Evolutionary conservation across 2,113 vertebrate genomes (phyloP), one percentile per base, ranked within the genome.

Genomic region (Chloebia gouldiae): DNA sequence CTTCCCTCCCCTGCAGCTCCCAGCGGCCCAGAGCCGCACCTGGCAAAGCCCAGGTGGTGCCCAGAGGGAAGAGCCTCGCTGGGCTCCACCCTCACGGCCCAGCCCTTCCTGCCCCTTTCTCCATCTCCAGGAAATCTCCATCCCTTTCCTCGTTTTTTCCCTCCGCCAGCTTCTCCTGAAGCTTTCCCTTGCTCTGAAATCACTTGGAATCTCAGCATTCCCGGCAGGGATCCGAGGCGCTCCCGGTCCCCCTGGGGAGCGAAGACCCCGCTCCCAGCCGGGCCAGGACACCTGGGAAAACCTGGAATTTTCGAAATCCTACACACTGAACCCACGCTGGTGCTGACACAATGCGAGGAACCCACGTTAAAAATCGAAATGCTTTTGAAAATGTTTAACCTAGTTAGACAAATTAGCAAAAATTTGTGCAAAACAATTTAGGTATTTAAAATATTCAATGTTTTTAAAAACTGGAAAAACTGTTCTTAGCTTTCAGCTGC

Each of bases 371-470:
- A 90, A 98, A 98, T 95, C 97, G 95, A 97, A 81, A 97, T 97
- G 97, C 98, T 98, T 98, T 97, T 96, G 97, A 98, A 98, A 98
- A 98, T 98, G 98, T 98, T 98, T 98, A 98, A 98, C 98, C 98
- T 98, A 98, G 98, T 98, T 98, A 98, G 97, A 98, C 98, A 98
- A 98, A 98, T 98, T 98, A 98, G 98, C 98, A 98, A 98, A 98
- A 98, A 98, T 97, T 98, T 97, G 98, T 98, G 98, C 97, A 98
- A 98, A 98, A 98, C 98, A 98, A 98, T 98, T 98, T 98, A 98
- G 98, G 98, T 98, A 98, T 98, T 98, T 98, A 98, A 98, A 98
- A 98, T 98, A 98, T 98, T 98, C 98, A 98, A 98, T 98, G 98
- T 98, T 98, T 98, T 98, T 98, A 98, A 98, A 98, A 98, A 98